phyloP scores from a whole-genome alignment of 2,888 invertebrate species.

The Nomada hirtipes region DNA sequence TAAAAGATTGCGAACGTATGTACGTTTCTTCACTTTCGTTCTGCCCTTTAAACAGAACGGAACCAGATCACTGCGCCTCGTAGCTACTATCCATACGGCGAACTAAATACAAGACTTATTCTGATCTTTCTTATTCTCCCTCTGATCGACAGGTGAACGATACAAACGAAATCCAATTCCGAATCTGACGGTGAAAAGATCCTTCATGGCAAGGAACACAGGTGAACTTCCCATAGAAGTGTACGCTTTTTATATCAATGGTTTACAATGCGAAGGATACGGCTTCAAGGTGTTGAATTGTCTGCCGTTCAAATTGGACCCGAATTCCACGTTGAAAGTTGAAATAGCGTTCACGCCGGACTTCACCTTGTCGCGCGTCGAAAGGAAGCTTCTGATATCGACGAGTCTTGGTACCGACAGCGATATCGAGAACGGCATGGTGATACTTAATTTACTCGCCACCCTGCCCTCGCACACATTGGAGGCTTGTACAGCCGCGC shows the following conservation, averaged over 20 bases:
- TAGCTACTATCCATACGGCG: not conserved
- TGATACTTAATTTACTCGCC: constrained; percentile 78
- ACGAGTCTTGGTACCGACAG: constrained; percentile 86
- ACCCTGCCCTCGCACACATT: constrained; percentile 88
- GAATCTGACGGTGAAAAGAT: constrained; percentile 90
- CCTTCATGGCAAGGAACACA: constrained; percentile 95
- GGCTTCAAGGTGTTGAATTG: constrained; percentile 93
- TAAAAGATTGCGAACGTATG: constrained; percentile 87
- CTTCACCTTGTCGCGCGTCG: constrained; percentile 91
- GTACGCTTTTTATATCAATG: constrained; percentile 88
- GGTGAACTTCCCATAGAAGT: constrained; percentile 94
- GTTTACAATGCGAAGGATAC: constrained; percentile 90
- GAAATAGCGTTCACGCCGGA: constrained; percentile 96
- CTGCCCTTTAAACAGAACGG: not conserved
- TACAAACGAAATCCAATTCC: constrained; percentile 84
- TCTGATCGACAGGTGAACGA: constrained; percentile 60
- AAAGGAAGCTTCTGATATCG: constrained; percentile 87
- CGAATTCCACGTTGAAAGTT: constrained; percentile 91
- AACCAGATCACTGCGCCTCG: not conserved
- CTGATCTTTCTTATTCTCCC: not conserved
- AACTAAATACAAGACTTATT: no score
- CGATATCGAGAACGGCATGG: constrained; percentile 73
- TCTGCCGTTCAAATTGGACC: constrained; percentile 88
- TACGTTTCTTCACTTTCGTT: constrained; percentile 62
- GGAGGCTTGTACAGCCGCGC: constrained; percentile 88